A percentile compares a stretch with the other conserved stretches of the same genome.
phyloP scores from a whole-genome alignment of 2,888 invertebrate species.

The Aphelenchoides bicaudatus region DNA sequence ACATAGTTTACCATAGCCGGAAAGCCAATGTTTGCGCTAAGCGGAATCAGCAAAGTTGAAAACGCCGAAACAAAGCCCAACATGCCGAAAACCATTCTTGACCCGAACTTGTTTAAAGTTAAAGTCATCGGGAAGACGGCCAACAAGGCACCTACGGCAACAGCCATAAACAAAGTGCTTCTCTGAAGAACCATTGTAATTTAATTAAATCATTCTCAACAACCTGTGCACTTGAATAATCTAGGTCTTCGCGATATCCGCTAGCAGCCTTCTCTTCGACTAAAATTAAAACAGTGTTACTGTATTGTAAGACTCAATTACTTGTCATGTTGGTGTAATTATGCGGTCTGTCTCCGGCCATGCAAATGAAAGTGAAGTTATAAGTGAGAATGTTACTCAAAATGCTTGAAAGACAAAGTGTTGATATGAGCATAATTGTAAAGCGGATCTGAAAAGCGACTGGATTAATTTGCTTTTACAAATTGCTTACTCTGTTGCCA shows the following conservation, averaged over 20 bases:
- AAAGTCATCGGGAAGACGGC: slow-evolving; percentile 51
- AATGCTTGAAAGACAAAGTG: slow-evolving; percentile 52
- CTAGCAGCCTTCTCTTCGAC: slow-evolving; percentile 21
- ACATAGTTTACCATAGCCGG: slow-evolving; percentile 29
- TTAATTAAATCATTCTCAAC: too few relatives aligned
- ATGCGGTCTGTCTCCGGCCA: slow-evolving; percentile 33
- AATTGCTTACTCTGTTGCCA: slow-evolving; percentile 31
- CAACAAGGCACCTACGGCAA: slow-evolving; percentile 55
- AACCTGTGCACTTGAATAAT: slow-evolving; percentile 46
- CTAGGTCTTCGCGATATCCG: slow-evolving; percentile 37
- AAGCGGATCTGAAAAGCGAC: slow-evolving; percentile 34
- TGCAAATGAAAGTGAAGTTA: slow-evolving; percentile 53
- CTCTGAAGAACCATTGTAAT: too few relatives aligned
- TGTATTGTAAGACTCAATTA: slow-evolving; percentile 1
- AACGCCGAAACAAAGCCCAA: slow-evolving; percentile 37
- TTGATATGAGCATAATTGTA: slow-evolving; percentile 45
- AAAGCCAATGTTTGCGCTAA: slow-evolving; percentile 34
- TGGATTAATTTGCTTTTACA: not conserved
- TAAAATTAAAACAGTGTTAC: not conserved
- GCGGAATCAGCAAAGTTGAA: slow-evolving; percentile 35
- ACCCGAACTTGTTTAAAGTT: slow-evolving; percentile 45
- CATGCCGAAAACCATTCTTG: slow-evolving; percentile 33
- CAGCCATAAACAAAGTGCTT: slow-evolving; percentile 50
- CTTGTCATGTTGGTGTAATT: slow-evolving; percentile 33
- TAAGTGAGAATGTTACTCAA: slow-evolving; percentile 57